Base-by-base conservation (phyloP, 2,797 vertebrate species). In the Euthynnus affinis region DNA sequence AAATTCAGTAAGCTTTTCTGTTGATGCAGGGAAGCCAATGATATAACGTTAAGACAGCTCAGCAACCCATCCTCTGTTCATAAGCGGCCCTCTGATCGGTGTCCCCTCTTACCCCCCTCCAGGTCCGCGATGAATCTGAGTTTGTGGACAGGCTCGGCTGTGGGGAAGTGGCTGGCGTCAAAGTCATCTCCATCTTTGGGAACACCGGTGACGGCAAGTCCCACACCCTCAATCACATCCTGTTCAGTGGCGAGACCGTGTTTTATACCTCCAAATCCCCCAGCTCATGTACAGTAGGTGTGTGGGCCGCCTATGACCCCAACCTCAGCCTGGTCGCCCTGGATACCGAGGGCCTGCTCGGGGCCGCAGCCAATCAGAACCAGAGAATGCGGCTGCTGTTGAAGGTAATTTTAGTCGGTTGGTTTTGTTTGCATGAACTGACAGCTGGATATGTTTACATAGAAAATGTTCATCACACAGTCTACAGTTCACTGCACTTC, bases 141-240 rank as follows among this genome's bases (percentile, higher is more conserved):
- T 96, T 96, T 73, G 58, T 96, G 65, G 89, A 94, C 25, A 89
- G 49, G 71, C 93, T 97, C 5, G 89, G 91, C 77, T 96, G 96
- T 25, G 84, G 81, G 0, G 89, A 91, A 0, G 89, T 93, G 17
- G 62, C 86, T 0, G 94, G 93, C 1, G 95, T 96, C 60, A 97
- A 97, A 83, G 96, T 97, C 15, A 85, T 97, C 42, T 96, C 96
- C 67, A 95, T 97, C 87, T 96, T 97, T 15, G 96, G 96, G 27
- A 96, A 97, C 91, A 96, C 96, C 0, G 96, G 96, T 0, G 96
- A 97, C 22, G 96, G 96, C 78, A 97, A 97, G 85, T 97, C 96
- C 2, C 96, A 97, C 91, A 96, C 96, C 0, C 95, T 97, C 32
- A 97, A 96, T 83, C 92, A 96, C 51, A 92, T 96, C 73, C 88